phyloP scores from a whole-genome alignment of 2,797 vertebrate species.

The Stomatorhinus walkeri region DNA sequence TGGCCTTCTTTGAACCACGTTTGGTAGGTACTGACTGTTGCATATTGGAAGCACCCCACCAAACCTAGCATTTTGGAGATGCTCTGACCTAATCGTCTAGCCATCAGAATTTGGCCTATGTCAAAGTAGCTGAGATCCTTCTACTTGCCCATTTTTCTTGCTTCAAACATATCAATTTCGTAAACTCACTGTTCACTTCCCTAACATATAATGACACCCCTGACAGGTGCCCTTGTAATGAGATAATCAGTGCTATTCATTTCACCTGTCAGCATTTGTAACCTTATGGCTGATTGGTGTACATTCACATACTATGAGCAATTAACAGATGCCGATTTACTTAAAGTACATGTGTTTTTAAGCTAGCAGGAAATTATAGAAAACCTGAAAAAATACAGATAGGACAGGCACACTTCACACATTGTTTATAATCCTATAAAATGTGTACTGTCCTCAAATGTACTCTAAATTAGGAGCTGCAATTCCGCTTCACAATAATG shows the following conservation, averaged over 20 bases:
- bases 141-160: neutral
- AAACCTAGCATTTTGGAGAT: neutral
- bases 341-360: neutral
- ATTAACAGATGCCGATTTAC: neutral
- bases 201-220: neutral
- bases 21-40: neutral
- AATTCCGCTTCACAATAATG: slow-evolving; percentile 54
- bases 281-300: neutral
- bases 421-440: slow-evolving; percentile 24
- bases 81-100: neutral
- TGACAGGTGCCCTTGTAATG: neutral
- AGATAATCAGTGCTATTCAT: neutral
- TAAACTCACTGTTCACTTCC: neutral
- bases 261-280: neutral
- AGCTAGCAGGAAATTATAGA: neutral
- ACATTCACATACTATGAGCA: slow-evolving; percentile 26
- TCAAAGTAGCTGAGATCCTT: neutral
- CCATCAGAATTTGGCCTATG: neutral
- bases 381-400: neutral
- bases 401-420: slow-evolving; percentile 25
- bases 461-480: slow-evolving; percentile 51
- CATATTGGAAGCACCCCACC: neutral
- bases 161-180: neutral
- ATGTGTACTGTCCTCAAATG: slow-evolving; percentile 52
- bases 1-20: neutral